phyloP scores from a whole-genome alignment of 2,888 invertebrate genomes.

The Hybos culiciformis region DNA sequence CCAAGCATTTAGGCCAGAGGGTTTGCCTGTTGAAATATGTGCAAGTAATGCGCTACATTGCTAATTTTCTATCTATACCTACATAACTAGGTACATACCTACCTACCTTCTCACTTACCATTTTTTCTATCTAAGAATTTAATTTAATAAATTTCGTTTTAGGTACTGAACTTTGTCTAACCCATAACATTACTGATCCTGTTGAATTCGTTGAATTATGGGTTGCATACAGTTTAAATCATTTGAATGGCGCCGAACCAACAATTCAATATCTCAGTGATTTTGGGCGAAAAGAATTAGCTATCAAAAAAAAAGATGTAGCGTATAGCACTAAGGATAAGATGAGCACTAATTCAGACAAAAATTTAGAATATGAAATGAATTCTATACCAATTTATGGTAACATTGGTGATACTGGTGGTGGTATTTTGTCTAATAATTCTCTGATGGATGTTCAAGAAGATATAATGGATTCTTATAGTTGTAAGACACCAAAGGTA shows the following conservation, averaged over 20 bases:
- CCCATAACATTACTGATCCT: conserved; percentile 48
- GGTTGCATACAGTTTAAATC: conserved; percentile 60
- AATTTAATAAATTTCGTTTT: conserved; percentile 13
- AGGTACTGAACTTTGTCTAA: conserved; percentile 50
- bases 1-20: too few species aligned
- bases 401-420: conserved; percentile 18
- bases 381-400: conserved; percentile 28
- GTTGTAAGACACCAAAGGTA: conserved; percentile 27
- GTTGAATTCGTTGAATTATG: conserved; percentile 63
- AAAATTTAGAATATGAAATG: conserved; percentile 12
- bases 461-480: conserved; percentile 21
- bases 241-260: conserved; percentile 47
- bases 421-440: conserved; percentile 12
- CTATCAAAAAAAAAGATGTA: not conserved
- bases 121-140: conserved; percentile 11
- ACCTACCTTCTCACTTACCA: not conserved
- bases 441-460: conserved; percentile 18
- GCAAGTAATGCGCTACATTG: too few species aligned
- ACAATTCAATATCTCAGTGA: conserved; percentile 43
- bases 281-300: conserved; percentile 47
- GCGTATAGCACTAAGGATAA: conserved; percentile 17
- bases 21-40: too few species aligned
- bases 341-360: conserved; percentile 12
- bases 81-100: too few species aligned
- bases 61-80: too few species aligned